Evolutionary conservation across 2,888 invertebrate genomes (phyloP), one percentile per base, ranked within the genome.

Genomic region (Tuberolachnus salignus): DNA sequence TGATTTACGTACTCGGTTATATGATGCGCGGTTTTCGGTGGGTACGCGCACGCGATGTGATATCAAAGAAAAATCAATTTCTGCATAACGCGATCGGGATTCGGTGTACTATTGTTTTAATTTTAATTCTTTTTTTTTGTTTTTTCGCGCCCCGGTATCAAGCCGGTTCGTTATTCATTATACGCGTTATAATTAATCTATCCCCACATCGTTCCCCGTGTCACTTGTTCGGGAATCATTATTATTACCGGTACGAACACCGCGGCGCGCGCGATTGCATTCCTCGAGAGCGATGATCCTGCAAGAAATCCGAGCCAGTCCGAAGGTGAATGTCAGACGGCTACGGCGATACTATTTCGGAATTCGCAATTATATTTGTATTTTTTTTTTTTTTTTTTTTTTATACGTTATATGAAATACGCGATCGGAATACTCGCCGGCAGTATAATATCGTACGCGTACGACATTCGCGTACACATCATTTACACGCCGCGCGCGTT

Each of bases 231-330:
- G 49, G n/a, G 49, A 16, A 49, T 61, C n/a, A 6, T 26, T 34
- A 26, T 63, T 42, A 53, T 34, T 8, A n/a, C 46, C 55, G 0
- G 46, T 55, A 34, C 6, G 6, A 34, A 34, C 34, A 34, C 34
- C 34, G 34, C 34, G 34, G 34, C 34, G 34, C 34, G 34, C 34
- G 3, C 34, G 34, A 55, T 57, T 16, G 53, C 66, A 66, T 66
- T 66, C 74, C 66, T 55, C 14, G n/a, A 66, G 74, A 66, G 46
- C 74, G 74, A 75, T 66, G 74, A 75, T 75, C 74, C 74, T 66
- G 66, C 66, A 46, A 75, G 44, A 75, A 66, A 63, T 64, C 55
- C 11, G 26, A 6, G 26, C 64, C 16, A 34, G 61, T 63, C 64
- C 44, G 44, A 64, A 74, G 55, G 64, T 59, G 74, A 74, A 66